Evolutionary conservation across 2,888 invertebrate species (phyloP).

Genomic region (Leptura quadrifasciata): DNA sequence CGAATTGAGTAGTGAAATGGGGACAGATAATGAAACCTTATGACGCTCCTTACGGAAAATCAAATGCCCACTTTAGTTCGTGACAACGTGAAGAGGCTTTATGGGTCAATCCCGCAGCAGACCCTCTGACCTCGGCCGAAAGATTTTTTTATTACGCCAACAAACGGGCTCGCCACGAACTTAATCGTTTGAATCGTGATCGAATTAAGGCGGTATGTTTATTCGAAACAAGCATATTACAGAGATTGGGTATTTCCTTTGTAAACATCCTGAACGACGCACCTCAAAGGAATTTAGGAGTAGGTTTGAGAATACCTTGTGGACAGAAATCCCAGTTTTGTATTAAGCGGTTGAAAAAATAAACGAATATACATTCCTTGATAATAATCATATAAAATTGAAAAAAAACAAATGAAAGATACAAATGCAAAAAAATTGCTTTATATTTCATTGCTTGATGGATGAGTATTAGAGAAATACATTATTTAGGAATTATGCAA

Average conservation of each 20-base stretch:
- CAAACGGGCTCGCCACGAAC: neutral
- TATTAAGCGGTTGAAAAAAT: too few species aligned
- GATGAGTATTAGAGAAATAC: too few species aligned
- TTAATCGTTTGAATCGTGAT: neutral
- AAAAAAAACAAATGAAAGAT: too few species aligned
- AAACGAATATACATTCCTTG: too few species aligned
- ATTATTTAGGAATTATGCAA: too few species aligned
- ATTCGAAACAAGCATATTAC: neutral
- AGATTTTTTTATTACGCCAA: neutral
- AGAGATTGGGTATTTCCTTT: neutral
- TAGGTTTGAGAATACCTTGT: too few species aligned
- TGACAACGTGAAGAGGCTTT: neutral
- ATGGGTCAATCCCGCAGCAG: neutral
- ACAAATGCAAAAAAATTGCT: too few species aligned
- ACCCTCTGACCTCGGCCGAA: neutral
- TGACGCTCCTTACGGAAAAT: slow-evolving; percentile 2
- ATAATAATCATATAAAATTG: too few species aligned
- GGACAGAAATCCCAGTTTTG: too few species aligned
- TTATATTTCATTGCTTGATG: too few species aligned
- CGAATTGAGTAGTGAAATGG: neutral
- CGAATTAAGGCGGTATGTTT: neutral
- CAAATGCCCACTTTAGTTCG: slow-evolving; percentile 7
- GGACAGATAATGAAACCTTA: slow-evolving; percentile 1
- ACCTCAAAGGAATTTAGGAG: too few species aligned
- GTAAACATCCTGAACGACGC: neutral